Conservation (phyloP, 2,113 vertebrate genomes). For the Aegypius monachus region DNA sequence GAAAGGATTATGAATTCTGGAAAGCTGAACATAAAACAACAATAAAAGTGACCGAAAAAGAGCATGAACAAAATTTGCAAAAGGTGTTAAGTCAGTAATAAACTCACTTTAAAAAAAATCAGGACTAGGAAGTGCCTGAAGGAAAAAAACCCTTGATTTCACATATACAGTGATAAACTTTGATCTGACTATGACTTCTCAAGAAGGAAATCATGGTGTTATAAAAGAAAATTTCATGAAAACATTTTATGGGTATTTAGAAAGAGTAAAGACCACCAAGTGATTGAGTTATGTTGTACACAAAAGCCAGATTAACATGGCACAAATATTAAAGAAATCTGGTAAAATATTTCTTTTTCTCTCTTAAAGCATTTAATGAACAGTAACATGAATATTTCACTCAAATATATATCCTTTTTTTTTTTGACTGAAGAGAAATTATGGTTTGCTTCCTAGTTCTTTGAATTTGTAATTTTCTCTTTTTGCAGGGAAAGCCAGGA, state of each 20-base stretch:
- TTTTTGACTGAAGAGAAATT: neutral
- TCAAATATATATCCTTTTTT: neutral
- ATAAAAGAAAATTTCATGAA: neutral
- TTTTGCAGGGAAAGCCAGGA: conserved; percentile 88
- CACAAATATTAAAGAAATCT: neutral
- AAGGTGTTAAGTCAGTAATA: rapidly evolving
- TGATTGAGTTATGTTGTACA: neutral
- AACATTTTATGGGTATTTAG: neutral
- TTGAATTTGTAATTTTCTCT: conserved; percentile 10
- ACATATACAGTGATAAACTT: neutral
- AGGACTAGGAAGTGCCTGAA: neutral
- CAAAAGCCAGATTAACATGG: neutral
- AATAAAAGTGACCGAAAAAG: neutral
- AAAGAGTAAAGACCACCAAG: neutral
- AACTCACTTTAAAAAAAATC: neutral
- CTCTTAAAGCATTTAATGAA: neutral
- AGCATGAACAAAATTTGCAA: neutral
- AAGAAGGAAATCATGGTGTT: neutral
- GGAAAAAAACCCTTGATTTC: neutral
- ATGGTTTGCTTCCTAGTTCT: neutral
- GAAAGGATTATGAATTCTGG: neutral
- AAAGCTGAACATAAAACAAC: neutral
- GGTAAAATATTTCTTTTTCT: neutral
- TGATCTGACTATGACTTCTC: neutral
- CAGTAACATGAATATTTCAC: neutral